Evolutionary conservation across 64 coral and sea anemone species (phyloP).

Genomic region (Pocillopora damicornis): DNA sequence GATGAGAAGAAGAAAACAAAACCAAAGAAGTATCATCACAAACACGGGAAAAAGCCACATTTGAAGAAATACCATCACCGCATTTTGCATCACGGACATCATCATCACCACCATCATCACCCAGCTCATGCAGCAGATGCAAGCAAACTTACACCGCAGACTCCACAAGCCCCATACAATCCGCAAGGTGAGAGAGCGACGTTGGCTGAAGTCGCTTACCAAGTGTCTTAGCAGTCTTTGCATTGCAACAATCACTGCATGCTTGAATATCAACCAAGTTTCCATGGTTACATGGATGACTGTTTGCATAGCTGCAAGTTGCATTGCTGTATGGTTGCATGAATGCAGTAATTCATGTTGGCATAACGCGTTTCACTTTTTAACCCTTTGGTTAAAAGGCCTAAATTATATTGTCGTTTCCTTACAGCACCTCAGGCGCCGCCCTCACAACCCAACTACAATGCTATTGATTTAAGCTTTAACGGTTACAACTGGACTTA

Average conservation of each 20-base stretch:
- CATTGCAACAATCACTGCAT: not conserved
- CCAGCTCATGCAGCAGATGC: not conserved
- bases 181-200: not conserved
- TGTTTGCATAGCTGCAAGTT: too few species aligned
- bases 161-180: not conserved
- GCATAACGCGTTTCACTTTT: too few species aligned
- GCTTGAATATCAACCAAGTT: too few species aligned
- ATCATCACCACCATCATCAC: conserved; percentile 8
- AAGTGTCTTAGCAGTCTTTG: not conserved
- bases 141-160: not conserved
- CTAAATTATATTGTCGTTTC: not conserved
- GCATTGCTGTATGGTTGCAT: too few species aligned
- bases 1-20: conserved; percentile 61
- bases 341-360: too few species aligned
- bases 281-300: too few species aligned
- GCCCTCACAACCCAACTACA: conserved; percentile 17
- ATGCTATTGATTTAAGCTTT: conserved; percentile 56
- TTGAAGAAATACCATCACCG: conserved; percentile 32
- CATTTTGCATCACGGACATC: conserved; percentile 2
- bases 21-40: conserved; percentile 49
- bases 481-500: conserved; percentile 71
- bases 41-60: conserved; percentile 49
- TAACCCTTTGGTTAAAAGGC: too few species aligned
- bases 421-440: conserved; percentile 29
- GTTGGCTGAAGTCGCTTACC: not conserved